Evolutionary conservation across 2,797 vertebrate species (phyloP).

Genomic region (Platyrinchus mystaceus): DNA sequence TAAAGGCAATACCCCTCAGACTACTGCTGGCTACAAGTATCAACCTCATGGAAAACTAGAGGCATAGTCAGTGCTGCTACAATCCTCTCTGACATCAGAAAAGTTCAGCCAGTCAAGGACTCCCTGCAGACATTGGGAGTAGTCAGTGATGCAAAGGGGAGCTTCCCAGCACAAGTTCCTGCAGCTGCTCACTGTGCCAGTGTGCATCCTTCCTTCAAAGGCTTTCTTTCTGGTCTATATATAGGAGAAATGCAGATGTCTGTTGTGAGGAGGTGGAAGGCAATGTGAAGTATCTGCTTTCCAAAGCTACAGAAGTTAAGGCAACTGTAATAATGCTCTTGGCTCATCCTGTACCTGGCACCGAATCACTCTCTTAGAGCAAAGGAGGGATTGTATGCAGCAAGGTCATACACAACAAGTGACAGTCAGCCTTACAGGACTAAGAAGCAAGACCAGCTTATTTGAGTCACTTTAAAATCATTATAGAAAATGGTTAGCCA

Average conservation of each 20-base stretch:
- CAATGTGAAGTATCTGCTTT: background rate
- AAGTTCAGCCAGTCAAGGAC: background rate
- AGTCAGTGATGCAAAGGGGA: background rate
- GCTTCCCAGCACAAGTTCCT: background rate
- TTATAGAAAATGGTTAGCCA: background rate
- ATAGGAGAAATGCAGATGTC: slow-evolving; percentile 44
- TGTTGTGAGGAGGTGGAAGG: background rate
- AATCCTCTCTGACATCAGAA: background rate
- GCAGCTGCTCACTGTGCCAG: background rate
- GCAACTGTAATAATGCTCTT: background rate
- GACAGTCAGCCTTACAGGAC: background rate
- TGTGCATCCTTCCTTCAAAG: background rate
- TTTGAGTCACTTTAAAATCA: background rate
- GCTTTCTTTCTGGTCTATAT: background rate
- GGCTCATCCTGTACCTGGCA: background rate
- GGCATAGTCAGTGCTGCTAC: no score
- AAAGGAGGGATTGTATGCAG: background rate
- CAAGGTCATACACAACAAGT: background rate
- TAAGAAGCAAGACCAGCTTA: background rate
- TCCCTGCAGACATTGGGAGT: background rate
- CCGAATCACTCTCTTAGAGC: background rate
- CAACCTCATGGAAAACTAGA: background rate
- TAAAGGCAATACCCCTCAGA: background rate
- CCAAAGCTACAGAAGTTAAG: background rate
- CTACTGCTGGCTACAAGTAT: background rate